Base-by-base conservation (phyloP, 2,888 invertebrate genomes). In the Mythimna albipuncta region DNA sequence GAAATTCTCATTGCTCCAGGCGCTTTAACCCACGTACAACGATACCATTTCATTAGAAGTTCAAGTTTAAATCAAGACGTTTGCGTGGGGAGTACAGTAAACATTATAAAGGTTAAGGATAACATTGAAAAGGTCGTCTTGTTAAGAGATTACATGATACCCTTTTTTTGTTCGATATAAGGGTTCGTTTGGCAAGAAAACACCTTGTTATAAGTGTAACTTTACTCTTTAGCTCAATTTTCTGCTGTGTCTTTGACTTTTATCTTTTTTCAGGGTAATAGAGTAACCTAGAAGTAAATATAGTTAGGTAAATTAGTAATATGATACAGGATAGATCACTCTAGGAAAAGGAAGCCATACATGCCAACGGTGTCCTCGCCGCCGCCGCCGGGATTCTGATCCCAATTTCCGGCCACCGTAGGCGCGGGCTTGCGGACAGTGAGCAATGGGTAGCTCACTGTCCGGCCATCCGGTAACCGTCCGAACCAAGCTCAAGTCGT, bases 51-150 rank as follows among this genome's bases (percentile, higher is more conserved):
- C 57, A 19, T 16, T 38, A 9, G 61, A 55, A 77, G 21, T 50
- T 62, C 77, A 74, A 77, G 61, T 80, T 75, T 32, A 62, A 61
- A 57, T 57, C 54, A 32, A 62, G 52, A 68, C 44, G 19, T 67
- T 67, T 54, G 77, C 62, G 77, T 77, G 61, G 77, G 74, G 5
- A 13, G 13, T 13, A 44, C 26, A 47, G 38, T 44, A 21, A 57
- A 64, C 35, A 67, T 19, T 47, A 2, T 41, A 64, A 73, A 79
- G 74, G 66, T 67, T 67, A 57, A 59, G 21, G 19, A 44, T 38
- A 21, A 77, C 54, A 21, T 50, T n/a, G 19, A 9, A 32, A 69
- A 77, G 70, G 61, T 75, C 74, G 16, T 11, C 2, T 41, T 61
- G 13, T 32, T 21, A 7, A 16, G 21, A 13, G 11, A 41, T 69